Conservation (phyloP, 2,888 invertebrate species). For the Parasteatoda lunata region DNA sequence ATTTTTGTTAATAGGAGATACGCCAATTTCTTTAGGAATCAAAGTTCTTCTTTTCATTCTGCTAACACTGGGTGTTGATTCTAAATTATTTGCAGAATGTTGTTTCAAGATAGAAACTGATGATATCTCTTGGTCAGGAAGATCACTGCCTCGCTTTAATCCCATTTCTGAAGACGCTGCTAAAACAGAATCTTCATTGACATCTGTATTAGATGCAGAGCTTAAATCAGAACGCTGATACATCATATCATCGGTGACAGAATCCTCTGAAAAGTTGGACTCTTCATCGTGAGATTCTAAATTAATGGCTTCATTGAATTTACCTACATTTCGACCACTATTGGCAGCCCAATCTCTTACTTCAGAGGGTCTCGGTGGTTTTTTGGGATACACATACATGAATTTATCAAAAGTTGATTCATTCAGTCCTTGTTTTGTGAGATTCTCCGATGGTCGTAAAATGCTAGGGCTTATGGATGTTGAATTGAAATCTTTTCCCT, state of each 20-base stretch:
- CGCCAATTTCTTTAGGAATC: conserved; percentile 1
- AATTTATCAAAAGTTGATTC: neutral
- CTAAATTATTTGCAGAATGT: neutral
- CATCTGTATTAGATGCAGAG: neutral
- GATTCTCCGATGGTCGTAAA: no score
- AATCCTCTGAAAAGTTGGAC: neutral
- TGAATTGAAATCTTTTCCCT: no score
- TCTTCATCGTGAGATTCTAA: neutral
- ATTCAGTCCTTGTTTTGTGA: no score
- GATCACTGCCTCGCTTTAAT: neutral
- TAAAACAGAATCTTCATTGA: conserved; percentile 9
- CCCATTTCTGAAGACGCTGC: conserved; percentile 29
- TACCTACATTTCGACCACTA: no score
- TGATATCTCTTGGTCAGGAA: neutral
- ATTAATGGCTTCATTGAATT: no score
- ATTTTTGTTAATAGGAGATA: conserved; percentile 54
- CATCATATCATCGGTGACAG: neutral
- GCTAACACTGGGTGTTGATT: conserved; percentile 40
- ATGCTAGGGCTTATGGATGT: no score
- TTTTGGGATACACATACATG: neutral
- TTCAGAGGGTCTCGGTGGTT: neutral
- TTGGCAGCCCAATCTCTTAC: neutral
- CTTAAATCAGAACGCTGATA: no score
- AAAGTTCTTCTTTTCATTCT: neutral
- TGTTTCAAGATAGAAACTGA: no score